These are phyloP conservation scores for Hyperopisus bebe DNA, from an alignment of 2,113 vertebrate species.

Conservation along the genomic window DNA sequence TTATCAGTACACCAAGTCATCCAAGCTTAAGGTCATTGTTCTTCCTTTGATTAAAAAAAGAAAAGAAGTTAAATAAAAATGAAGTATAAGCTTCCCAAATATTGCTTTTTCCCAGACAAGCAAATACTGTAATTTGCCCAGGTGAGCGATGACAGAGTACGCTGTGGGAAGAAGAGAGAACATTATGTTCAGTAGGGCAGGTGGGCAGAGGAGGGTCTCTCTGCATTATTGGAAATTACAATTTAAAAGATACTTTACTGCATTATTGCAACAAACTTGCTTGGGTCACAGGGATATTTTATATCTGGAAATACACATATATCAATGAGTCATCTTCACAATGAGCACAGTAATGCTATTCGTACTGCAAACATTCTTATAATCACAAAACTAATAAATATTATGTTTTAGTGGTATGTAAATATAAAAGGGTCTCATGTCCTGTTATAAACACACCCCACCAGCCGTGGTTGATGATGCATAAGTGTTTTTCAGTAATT, in stretches of 20 bases:
- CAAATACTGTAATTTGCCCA: not conserved
- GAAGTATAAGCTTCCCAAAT: not conserved
- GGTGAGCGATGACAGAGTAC: not conserved
- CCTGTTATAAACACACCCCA: not conserved
- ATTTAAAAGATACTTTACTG: not conserved
- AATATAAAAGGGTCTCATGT: not conserved
- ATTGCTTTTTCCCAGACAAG: not conserved
- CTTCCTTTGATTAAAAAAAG: not conserved
- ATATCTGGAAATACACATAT: not conserved
- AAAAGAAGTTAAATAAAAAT: not conserved
- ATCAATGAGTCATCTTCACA: not conserved
- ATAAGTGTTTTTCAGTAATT: not conserved
- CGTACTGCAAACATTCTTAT: not conserved
- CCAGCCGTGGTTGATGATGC: too few species aligned
- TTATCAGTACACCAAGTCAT: not conserved
- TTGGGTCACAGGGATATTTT: not conserved
- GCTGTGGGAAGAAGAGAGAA: not conserved
- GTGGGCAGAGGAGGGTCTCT: not conserved
- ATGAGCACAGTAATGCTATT: not conserved
- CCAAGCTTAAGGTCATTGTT: not conserved
- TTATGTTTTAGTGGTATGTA: not conserved
- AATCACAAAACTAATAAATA: not conserved
- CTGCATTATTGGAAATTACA: not conserved
- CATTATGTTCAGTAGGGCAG: not conserved
- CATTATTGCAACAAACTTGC: not conserved